phyloP scores from a whole-genome alignment of 92 coral and sea anemone species.

The Bergia puertoricense region DNA sequence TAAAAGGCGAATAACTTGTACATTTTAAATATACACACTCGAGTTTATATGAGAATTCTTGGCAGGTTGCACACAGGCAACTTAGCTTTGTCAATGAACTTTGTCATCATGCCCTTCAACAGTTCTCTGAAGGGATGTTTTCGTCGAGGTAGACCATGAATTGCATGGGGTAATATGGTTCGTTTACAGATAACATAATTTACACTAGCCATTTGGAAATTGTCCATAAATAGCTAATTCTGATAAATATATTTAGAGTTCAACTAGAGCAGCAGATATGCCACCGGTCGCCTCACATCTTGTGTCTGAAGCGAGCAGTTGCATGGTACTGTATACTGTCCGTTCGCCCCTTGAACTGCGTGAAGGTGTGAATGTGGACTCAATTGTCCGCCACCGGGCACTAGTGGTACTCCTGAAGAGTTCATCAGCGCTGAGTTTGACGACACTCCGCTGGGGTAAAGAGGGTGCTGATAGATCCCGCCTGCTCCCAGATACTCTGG shows the following conservation, averaged over 20 bases:
- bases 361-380: slow-evolving; percentile 85
- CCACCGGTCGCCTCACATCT: slow-evolving; percentile 94
- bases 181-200: slow-evolving; percentile 73
- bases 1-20: slow-evolving; percentile 65
- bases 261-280: slow-evolving; percentile 86
- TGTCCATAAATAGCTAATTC: slow-evolving; percentile 71
- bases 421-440: slow-evolving; percentile 74
- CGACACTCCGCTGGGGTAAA: slow-evolving; percentile 78
- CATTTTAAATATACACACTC: slow-evolving; percentile 80
- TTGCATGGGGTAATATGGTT: slow-evolving; percentile 41
- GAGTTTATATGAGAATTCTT: slow-evolving; percentile 69
- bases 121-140: slow-evolving; percentile 42
- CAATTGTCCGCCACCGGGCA: slow-evolving; percentile 74
- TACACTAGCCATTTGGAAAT: slow-evolving; percentile 77
- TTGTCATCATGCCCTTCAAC: slow-evolving; percentile 45
- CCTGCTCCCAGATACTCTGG: slow-evolving; percentile 85
- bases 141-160: slow-evolving; percentile 50
- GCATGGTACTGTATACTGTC: slow-evolving; percentile 95
- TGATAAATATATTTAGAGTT: slow-evolving; percentile 67
- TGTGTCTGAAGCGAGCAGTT: slow-evolving; percentile 94
- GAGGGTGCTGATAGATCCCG: slow-evolving; percentile 77
- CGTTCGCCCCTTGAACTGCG: slow-evolving; percentile 89
- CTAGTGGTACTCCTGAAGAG: slow-evolving; percentile 73
- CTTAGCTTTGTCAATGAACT: slow-evolving; percentile 56
- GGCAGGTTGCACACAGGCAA: slow-evolving; percentile 72